Evolutionary conservation across 2,797 vertebrate species (phyloP).

Genomic region (Lacerta agilis): DNA sequence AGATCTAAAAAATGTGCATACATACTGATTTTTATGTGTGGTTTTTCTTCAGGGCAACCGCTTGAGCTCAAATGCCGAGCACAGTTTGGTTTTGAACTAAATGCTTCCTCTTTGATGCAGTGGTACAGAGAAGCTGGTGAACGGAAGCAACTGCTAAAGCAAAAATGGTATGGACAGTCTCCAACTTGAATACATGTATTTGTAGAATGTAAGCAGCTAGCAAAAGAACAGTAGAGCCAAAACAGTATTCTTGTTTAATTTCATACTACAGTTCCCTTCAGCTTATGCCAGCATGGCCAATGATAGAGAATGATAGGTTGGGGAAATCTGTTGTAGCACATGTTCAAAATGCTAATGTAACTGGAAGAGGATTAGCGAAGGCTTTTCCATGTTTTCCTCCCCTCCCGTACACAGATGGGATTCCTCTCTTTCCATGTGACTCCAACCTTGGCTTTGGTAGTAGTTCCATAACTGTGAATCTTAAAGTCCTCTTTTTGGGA

Average conservation of each 20-base stretch:
- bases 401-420: too few species aligned
- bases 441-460: not conserved
- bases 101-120: constrained; percentile 54
- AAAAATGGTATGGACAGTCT: constrained; percentile 13
- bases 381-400: not conserved
- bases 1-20: not conserved
- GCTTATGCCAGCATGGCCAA: too few species aligned
- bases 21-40: not conserved
- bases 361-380: not conserved
- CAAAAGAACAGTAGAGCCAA: not conserved
- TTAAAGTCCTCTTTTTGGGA: not conserved
- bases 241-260: not conserved
- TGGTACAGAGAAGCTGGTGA: constrained; percentile 75
- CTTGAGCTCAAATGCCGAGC: constrained; percentile 80
- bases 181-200: not conserved
- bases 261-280: not conserved
- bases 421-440: not conserved
- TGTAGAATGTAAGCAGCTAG: not conserved
- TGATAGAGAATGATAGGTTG: too few species aligned
- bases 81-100: constrained; percentile 78
- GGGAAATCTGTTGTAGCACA: too few species aligned
- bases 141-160: constrained; percentile 44
- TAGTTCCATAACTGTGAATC: not conserved
- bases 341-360: not conserved
- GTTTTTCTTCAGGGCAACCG: constrained; percentile 76